Evolutionary conservation across 2,113 vertebrate species (phyloP).

Genomic region (Tangachromis dhanisi): DNA sequence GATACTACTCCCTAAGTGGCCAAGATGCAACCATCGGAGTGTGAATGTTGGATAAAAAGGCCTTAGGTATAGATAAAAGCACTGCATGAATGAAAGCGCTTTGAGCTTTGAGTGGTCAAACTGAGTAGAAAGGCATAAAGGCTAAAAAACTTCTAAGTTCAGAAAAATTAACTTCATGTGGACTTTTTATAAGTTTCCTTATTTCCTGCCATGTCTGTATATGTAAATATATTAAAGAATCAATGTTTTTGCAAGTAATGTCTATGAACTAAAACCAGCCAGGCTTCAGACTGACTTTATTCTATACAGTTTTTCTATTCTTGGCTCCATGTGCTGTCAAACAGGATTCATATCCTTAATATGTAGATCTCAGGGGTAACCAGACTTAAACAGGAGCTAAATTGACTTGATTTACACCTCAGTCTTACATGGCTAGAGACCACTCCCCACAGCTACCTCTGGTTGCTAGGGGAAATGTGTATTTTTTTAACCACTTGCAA

Average conservation of each 20-base stretch:
- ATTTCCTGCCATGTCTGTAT: neutral
- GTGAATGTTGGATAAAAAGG: neutral
- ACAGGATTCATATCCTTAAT: neutral
- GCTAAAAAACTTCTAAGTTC: neutral
- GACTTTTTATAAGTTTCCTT: neutral
- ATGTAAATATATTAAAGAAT: neutral
- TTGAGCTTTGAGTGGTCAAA: neutral
- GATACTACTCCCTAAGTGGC: neutral
- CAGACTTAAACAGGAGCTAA: neutral
- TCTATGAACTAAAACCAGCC: neutral
- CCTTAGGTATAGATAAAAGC: neutral
- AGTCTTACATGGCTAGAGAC: neutral
- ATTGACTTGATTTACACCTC: neutral
- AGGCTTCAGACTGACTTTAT: neutral
- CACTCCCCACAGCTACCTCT: neutral
- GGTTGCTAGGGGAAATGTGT: neutral
- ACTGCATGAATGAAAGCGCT: neutral
- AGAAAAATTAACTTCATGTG: neutral
- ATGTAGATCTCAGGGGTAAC: neutral
- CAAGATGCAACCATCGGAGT: neutral
- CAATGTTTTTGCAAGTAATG: neutral
- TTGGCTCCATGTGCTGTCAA: neutral
- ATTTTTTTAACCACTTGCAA: neutral
- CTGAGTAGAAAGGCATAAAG: neutral
- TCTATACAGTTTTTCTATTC: neutral